Conservation (phyloP, 1,140 invertebrate species). For the Scylla paramamosain region DNA sequence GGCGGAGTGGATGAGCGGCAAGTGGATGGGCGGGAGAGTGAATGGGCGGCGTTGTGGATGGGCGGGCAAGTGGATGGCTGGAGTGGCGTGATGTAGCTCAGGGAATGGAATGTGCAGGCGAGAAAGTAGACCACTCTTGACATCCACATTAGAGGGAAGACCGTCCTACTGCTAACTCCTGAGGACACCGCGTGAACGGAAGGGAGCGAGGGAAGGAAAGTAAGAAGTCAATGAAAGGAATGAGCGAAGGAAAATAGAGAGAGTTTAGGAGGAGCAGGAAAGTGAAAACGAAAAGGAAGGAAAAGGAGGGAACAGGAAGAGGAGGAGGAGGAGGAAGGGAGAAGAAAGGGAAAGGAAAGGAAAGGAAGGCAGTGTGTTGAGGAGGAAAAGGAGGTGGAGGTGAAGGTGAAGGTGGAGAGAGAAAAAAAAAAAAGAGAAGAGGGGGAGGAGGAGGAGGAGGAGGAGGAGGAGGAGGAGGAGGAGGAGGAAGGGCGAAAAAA, state of each 20-base stretch:
- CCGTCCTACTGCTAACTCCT: not conserved
- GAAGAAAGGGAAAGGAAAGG: no score
- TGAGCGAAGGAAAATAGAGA: not conserved
- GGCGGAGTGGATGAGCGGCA: not conserved
- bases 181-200: not conserved
- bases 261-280: not conserved
- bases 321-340: no score
- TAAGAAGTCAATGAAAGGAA: not conserved
- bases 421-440: no score
- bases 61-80: not conserved
- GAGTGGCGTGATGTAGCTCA: not conserved
- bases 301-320: not conserved
- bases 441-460: no score
- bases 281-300: not conserved
- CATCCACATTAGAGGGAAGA: not conserved
- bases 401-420: not conserved
- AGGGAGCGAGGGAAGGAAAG: not conserved
- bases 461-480: no score
- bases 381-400: not conserved
- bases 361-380: no score
- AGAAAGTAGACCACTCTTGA: not conserved
- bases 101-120: not conserved
- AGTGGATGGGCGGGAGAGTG: no score
- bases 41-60: no score
- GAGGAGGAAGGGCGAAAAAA: no score